Percentiles rank a stretch among this genome's conserved stretches.
Conservation (phyloP, 2,113 vertebrate genomes). For the Solea solea region DNA sequence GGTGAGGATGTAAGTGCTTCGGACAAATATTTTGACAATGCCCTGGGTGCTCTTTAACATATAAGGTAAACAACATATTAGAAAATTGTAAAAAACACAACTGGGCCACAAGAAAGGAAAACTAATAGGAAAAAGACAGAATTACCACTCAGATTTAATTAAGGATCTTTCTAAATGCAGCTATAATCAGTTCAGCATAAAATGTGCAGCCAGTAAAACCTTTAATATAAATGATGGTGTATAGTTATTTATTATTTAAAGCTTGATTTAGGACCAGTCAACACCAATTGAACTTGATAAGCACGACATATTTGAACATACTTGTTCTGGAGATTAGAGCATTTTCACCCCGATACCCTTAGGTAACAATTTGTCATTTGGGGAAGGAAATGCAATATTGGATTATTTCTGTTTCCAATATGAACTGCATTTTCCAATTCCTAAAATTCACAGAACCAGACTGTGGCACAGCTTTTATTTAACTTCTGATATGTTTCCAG, state of each 20-base stretch:
- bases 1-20: conserved; percentile 16
- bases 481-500: conserved; percentile 1
- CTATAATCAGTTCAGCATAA: neutral
- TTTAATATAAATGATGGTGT: neutral
- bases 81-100: conserved; percentile 8
- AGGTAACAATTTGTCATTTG: neutral
- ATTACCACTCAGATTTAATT: conserved; percentile 27
- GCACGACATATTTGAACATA: neutral
- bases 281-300: neutral
- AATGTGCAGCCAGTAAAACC: neutral
- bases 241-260: conserved; percentile 27
- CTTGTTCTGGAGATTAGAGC: neutral
- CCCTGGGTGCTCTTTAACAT: conserved; percentile 22
- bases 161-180: conserved; percentile 8
- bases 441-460: neutral
- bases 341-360: conserved; percentile 16
- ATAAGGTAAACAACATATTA: conserved; percentile 20
- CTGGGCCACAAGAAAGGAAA: conserved; percentile 10
- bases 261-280: conserved; percentile 10
- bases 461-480: neutral
- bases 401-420: conserved; percentile 4
- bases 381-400: neutral
- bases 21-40: conserved; percentile 40
- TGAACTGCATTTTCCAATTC: neutral
- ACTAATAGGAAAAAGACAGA: neutral